Percentiles rank a stretch among this genome's conserved stretches.
Conservation (phyloP, 2,888 invertebrate genomes). For the Aradus depressus region DNA sequence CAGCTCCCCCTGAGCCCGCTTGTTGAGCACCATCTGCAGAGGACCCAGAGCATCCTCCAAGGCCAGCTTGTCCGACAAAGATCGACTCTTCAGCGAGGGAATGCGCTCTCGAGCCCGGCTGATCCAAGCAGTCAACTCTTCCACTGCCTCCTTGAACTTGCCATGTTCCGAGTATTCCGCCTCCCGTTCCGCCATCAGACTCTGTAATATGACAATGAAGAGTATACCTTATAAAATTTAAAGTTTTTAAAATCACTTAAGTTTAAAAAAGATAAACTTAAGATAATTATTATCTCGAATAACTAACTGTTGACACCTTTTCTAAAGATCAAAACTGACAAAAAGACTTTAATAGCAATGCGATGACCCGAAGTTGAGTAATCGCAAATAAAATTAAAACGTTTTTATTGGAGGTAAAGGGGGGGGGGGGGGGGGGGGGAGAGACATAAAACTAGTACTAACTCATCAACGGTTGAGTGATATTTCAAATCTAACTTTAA, state of each 20-base stretch:
- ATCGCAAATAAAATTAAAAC: too few relatives aligned
- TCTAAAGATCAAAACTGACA: neutral
- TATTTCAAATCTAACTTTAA: too few relatives aligned
- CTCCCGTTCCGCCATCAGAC: constrained; percentile 63
- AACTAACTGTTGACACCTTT: neutral
- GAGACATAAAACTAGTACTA: neutral
- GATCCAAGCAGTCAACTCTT: constrained; percentile 81
- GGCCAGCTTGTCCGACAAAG: constrained; percentile 73
- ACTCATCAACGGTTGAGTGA: too few relatives aligned
- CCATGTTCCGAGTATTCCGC: constrained; percentile 80
- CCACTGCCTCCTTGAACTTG: constrained; percentile 80
- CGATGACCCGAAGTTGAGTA: too few relatives aligned
- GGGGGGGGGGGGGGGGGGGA: neutral
- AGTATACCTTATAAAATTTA: constrained; percentile 2
- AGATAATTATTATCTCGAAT: neutral
- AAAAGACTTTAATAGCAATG: neutral
- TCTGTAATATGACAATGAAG: constrained; percentile 36
- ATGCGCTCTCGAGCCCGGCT: constrained; percentile 78
- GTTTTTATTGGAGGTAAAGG: neutral
- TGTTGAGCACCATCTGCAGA: constrained; percentile 73
- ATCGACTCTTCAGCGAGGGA: constrained; percentile 72
- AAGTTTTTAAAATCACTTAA: neutral
- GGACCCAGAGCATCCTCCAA: constrained; percentile 81
- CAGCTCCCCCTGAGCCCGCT: constrained; percentile 71
- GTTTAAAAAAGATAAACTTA: neutral